Percentiles rank a stretch among this genome's conserved stretches.
Conservation (phyloP, 2,113 vertebrate genomes). For the Aptenodytes forsteri region DNA sequence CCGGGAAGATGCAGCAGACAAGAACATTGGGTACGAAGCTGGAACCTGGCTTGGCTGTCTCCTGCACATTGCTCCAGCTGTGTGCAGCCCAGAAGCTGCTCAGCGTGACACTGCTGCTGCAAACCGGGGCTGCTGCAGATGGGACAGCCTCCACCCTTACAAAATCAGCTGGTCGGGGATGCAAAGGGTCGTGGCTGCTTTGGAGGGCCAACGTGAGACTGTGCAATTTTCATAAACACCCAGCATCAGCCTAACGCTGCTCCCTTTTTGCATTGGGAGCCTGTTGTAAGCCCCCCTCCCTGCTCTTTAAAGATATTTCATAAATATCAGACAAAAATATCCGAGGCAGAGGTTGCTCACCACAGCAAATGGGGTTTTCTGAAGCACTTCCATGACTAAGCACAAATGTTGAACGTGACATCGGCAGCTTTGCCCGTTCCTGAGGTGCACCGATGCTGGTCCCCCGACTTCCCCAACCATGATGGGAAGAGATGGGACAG, state of each 20-base stretch:
- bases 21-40: neutral
- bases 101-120: neutral
- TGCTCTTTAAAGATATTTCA: neutral
- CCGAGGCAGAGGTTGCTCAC: neutral
- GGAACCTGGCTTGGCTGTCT: neutral
- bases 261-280: neutral
- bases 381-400: neutral
- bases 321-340: neutral
- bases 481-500: neutral
- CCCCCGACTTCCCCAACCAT: accelerated
- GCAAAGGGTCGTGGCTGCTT: neutral
- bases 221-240: neutral
- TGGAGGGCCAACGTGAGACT: neutral
- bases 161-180: accelerated
- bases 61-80: accelerated
- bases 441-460: neutral
- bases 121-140: neutral
- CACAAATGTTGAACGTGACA: neutral
- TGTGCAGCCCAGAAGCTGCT: neutral
- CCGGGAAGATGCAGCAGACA: neutral
- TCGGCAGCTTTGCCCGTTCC: neutral
- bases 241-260: neutral
- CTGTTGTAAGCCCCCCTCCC: neutral
- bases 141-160: neutral
- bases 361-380: neutral